These are phyloP conservation scores for Nerophis lumbriciformis DNA, from an alignment of 2,113 vertebrate species.

Conservation along the genomic window DNA sequence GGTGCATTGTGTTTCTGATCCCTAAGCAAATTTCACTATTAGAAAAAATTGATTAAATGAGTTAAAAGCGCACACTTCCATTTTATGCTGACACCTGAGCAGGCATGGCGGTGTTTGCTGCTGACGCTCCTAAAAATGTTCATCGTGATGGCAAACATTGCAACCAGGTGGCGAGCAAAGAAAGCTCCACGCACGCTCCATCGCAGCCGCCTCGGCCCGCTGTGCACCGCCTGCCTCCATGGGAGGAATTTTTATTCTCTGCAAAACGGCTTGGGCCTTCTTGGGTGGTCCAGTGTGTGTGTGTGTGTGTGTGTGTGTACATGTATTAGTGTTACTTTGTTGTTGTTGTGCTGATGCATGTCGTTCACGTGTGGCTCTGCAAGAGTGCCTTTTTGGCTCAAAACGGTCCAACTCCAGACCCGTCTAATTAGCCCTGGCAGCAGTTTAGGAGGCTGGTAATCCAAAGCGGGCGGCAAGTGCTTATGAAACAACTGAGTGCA, in stretches of 20 bases:
- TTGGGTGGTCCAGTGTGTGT: slow-evolving; percentile 3
- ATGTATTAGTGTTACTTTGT: slow-evolving; percentile 7
- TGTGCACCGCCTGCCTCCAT: neutral
- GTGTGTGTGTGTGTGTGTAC: neutral
- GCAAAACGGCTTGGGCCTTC: neutral
- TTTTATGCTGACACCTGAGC: neutral
- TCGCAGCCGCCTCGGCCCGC: neutral
- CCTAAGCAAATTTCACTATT: too few species aligned
- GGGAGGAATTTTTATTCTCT: slow-evolving; percentile 1
- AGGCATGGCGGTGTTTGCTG: neutral
- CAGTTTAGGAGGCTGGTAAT: slow-evolving; percentile 48
- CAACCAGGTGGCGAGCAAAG: neutral
- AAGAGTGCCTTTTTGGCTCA: slow-evolving; percentile 29
- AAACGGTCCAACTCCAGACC: slow-evolving; percentile 43
- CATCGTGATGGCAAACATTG: neutral
- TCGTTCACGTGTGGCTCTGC: slow-evolving; percentile 36
- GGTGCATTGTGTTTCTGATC: too few species aligned
- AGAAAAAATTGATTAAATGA: too few species aligned
- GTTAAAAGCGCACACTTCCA: too few species aligned
- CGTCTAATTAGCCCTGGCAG: slow-evolving; percentile 44
- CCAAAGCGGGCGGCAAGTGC: slow-evolving; percentile 35
- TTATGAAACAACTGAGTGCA: slow-evolving; percentile 31
- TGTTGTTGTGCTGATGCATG: slow-evolving; percentile 34
- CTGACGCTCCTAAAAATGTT: neutral
- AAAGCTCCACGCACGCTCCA: neutral